These are phyloP conservation scores for Crotophaga sulcirostris DNA, from an alignment of 2,113 vertebrate species.

Conservation along the genomic window DNA sequence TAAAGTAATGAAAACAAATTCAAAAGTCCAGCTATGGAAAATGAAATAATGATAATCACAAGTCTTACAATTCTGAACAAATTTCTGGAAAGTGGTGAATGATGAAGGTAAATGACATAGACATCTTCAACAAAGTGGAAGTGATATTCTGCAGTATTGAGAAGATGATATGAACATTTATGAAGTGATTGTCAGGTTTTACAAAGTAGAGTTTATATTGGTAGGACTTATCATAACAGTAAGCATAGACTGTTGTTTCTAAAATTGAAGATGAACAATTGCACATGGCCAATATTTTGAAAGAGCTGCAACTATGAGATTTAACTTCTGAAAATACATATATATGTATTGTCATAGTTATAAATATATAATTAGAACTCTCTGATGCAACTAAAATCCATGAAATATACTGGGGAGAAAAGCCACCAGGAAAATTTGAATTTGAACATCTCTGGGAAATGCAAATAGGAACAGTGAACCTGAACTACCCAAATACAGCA, in stretches of 20 bases:
- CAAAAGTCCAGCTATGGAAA: neutral
- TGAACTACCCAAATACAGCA: conserved; percentile 4
- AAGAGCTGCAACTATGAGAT: neutral
- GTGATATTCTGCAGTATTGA: neutral
- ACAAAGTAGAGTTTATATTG: neutral
- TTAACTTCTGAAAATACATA: neutral
- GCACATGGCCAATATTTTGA: neutral
- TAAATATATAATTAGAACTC: neutral
- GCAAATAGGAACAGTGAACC: neutral
- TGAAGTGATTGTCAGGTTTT: neutral
- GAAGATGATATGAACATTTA: neutral
- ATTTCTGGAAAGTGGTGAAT: conserved; percentile 5
- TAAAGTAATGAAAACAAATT: conserved; percentile 13
- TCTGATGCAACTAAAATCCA: neutral
- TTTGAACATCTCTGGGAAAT: neutral
- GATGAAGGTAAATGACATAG: neutral
- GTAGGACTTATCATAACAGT: neutral
- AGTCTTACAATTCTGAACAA: conserved; percentile 11
- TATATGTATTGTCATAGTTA: neutral
- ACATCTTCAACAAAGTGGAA: neutral
- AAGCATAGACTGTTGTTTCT: neutral
- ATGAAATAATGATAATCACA: neutral
- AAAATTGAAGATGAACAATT: neutral
- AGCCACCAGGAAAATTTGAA: neutral
- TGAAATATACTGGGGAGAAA: neutral